Evolutionary conservation across 2,888 invertebrate genomes (phyloP).

Genomic region (Hyalella azteca): DNA sequence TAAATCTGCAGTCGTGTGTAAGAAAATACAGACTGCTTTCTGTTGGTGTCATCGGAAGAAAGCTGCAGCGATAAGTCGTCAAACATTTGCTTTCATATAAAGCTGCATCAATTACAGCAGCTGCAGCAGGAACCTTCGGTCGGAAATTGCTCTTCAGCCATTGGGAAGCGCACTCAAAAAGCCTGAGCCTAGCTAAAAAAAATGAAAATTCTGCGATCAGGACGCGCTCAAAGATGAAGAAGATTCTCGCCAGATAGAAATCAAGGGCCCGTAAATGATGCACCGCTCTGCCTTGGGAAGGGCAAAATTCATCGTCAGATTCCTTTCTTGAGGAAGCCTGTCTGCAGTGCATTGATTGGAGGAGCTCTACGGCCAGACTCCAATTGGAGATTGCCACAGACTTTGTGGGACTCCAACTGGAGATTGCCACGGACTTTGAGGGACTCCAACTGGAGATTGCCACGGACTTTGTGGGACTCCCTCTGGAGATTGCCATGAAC

Average conservation of each 20-base stretch:
- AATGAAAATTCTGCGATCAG: neutral
- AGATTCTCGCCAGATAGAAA: slow-evolving; percentile 5
- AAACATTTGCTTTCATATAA: neutral
- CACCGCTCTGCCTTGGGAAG: neutral
- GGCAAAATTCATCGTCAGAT: slow-evolving; percentile 3
- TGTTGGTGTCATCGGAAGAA: neutral
- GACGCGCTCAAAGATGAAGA: neutral
- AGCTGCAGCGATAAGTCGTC: neutral
- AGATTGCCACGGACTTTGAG: too few relatives aligned
- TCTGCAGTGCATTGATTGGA: too few relatives aligned
- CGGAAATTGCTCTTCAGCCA: slow-evolving; percentile 4
- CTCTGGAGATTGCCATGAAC: too few relatives aligned
- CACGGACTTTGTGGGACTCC: too few relatives aligned
- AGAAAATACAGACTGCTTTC: too few relatives aligned
- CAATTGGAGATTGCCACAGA: too few relatives aligned
- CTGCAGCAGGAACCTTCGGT: neutral
- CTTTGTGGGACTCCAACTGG: too few relatives aligned
- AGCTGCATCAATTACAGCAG: neutral
- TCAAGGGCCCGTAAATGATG: slow-evolving; percentile 35
- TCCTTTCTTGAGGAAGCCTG: neutral
- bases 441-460: too few relatives aligned
- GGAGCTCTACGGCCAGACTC: too few relatives aligned
- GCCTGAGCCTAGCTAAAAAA: neutral
- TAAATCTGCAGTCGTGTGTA: too few relatives aligned
- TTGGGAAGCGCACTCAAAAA: slow-evolving; percentile 3